Evolutionary conservation across 2,113 vertebrate genomes (phyloP), one percentile per base, ranked within the genome.

Genomic region (Promerops cafer): DNA sequence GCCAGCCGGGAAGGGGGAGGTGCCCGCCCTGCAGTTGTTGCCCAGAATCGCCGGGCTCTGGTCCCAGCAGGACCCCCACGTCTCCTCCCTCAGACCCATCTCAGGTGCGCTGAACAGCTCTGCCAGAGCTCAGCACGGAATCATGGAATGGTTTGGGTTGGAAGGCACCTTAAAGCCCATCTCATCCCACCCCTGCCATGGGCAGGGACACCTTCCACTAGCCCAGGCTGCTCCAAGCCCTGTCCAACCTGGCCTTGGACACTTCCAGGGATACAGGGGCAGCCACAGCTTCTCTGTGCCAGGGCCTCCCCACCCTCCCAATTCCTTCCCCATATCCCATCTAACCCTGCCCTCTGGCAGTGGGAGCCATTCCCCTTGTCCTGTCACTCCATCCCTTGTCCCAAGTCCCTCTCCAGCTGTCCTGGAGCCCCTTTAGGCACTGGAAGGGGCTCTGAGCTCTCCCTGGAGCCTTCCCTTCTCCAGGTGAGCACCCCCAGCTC

Each of bases 161-260:
- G 47, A 66, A 53, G 13, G 9, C 0, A 16, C 10, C 9, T 40
- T 30, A 45, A 60, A 53, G 3, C 3, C 0, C 23, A 1, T 60
- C 27, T 16, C 6, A 16, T 21, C 35, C 27, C 45, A 1, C 1
- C 4, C 4, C 2, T 39, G 28, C 24, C 39, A 26, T 3, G 13
- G 20, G 6, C 24, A 61, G 47, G 19, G 16, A 30, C 66, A 50
- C 0, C 9, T 76, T 10, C 24, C 54, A 26, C 13, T 4, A 1
- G 0, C 20, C 61, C 69, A 47, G n/a, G 39, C 0, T 52, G 39
- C 16, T 82, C n/a, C 39, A 66, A 52, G 27, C 35, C 12, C 22
- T 0, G 0, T 33, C 33, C 52, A 59, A 0, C 23, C 45, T 2
- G 23, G 7, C 7, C 45, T 39, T 9, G 39, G 13, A 1, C 37